Base-by-base conservation (phyloP, 2,797 vertebrate species). In the Cossypha niveicapilla region DNA sequence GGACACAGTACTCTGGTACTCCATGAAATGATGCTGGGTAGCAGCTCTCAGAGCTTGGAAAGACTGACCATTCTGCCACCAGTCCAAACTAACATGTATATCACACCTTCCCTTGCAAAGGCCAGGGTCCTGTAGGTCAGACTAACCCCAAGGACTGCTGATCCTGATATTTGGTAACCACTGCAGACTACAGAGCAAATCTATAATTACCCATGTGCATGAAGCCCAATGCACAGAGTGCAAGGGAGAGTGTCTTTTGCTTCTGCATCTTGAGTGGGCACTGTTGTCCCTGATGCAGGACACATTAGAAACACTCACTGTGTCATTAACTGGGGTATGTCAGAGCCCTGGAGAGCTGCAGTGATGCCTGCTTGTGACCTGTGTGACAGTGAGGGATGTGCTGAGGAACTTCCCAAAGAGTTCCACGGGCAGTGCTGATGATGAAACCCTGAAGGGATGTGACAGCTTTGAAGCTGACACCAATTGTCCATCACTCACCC, bases 381-480 rank as follows among this genome's bases (percentile, higher is more conserved):
- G 19, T 24, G 41, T 71, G 71, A 87, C 91, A 85, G 35, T 5
- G 42, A 92, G 74, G 39, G 58, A 79, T n/a, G 37, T 13, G 44
- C 63, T 27, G 47, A 84, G 83, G 44, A 93, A 19, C 60, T 14
- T 56, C 75, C 78, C 63, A 37, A 76, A 66, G 30, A 18, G 37
- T 4, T 57, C 28, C 63, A 62, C 2, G 1, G 58, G 79, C 63
- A 66, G 44, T 30, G 63, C 74, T 0, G 0, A 48, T 18, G 78
- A 82, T 42, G 44, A 78, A 91, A 72, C 39, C 25, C 74, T 79
- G 63, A 89, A 58, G 0, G 0, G 66, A 78, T 17, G 17, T 68
- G 87, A 65, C 91, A 93, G 74, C 67, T 89, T 75, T 68, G 74
- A 60, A 91, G 71, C 47, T 2, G 1, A 72, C 39, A 72, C 60